Percentiles rank a stretch among this genome's conserved stretches.
Evolutionary conservation across 2,113 vertebrate genomes (phyloP).

Genomic region (Spizaetus ornatus): DNA sequence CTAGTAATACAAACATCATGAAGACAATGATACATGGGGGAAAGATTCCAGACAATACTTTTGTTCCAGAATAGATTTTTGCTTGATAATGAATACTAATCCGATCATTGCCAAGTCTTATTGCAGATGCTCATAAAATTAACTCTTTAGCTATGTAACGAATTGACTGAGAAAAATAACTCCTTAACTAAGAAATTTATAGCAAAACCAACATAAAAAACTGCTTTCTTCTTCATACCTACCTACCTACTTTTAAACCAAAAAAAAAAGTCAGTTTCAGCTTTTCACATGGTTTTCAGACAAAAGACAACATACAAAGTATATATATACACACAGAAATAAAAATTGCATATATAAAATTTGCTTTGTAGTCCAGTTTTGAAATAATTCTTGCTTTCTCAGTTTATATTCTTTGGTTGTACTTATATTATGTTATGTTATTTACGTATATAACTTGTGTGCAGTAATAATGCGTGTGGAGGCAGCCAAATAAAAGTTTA

Average conservation of each 20-base stretch:
- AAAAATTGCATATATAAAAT: background rate
- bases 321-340: background rate
- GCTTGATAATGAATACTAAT: background rate
- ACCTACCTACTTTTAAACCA: background rate
- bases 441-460: background rate
- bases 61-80: background rate
- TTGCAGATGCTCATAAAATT: background rate
- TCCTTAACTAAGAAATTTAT: background rate
- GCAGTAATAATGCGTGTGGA: background rate
- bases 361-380: background rate
- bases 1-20: background rate
- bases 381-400: background rate
- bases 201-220: background rate
- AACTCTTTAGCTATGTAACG: background rate
- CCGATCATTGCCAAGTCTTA: background rate
- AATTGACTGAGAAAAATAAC: background rate
- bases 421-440: background rate
- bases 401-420: background rate
- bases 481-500: background rate
- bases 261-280: background rate
- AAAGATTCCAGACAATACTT: background rate
- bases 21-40: background rate
- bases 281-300: background rate
- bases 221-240: background rate
- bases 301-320: background rate